Evolutionary conservation across 2,888 invertebrate genomes (phyloP), one percentile per base, ranked within the genome.

Genomic region (Aelia acuminata): DNA sequence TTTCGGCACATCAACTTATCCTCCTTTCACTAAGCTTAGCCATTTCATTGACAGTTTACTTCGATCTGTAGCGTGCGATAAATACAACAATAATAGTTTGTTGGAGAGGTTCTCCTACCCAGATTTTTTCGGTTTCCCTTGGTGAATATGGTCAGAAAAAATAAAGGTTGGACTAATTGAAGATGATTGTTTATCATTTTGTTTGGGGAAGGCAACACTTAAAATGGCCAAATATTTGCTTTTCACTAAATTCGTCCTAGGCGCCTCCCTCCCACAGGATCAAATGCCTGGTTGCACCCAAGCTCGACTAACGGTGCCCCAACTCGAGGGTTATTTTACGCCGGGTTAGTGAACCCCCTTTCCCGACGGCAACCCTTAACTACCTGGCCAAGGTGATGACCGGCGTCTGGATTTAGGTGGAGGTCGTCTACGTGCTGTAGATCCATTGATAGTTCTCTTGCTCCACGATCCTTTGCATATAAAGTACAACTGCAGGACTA

Each of bases 381-480:
- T 80, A 80, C 80, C 80, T 80, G 80, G 43, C 43, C 43, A 47
- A 47, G 43, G 80, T 22, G 39, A 22, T 80, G 22, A 11, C 43
- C n/a, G 43, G 80, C 80, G 43, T 47, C 80, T 80, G 80, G 80
- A 47, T 47, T 18, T 70, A 70, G 63, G 63, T 70, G 63, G 63
- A 70, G 63, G 63, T 70, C 63, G 63, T n/a, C 43, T 75, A 20
- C 35, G 75, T 75, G 39, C n/a, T n/a, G 39, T 11, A 80, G 43
- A 80, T 43, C 80, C 43, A n/a, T 80, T 47, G 31, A 70, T 70
- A 70, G 35, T 18, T 31, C 26, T 0, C 35, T 18, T 22, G 26
- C 8, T 20, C 35, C 35, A 57, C 57, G n/a, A n/a, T n/a, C n/a
- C n/a, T n/a, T n/a, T n/a, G 13, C 57, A 57, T 57, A 26, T 57